Evolutionary conservation across 2,797 vertebrate genomes (phyloP).

Genomic region (Characodon lateralis): DNA sequence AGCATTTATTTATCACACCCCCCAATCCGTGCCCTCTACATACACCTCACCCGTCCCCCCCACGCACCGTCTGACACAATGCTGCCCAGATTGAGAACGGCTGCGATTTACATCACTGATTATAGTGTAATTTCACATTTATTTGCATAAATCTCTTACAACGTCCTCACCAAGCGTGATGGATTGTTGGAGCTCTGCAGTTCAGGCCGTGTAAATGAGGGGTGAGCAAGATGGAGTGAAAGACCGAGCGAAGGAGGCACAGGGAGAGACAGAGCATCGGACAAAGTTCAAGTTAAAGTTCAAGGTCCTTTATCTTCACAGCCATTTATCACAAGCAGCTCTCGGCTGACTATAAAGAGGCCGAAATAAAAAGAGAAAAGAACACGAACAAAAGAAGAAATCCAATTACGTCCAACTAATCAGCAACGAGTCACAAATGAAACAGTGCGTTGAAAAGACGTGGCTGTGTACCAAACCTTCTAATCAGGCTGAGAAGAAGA

Average conservation of each 20-base stretch:
- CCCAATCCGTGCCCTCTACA: conserved; percentile 2
- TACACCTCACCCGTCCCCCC: conserved; percentile 45
- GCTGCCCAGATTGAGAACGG: conserved; percentile 54
- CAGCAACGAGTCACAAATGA: conserved; percentile 65
- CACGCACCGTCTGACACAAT: conserved; percentile 32
- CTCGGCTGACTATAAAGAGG: conserved; percentile 51
- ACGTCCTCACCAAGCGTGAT: conserved; percentile 61
- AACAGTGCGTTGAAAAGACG: conserved; percentile 43
- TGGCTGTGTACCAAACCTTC: conserved; percentile 36
- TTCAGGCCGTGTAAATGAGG: conserved; percentile 50
- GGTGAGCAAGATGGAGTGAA: conserved; percentile 46
- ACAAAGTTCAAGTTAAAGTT: conserved; percentile 72
- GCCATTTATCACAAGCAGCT: conserved; percentile 43
- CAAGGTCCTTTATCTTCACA: conserved; percentile 62
- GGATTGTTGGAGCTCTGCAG: conserved; percentile 57
- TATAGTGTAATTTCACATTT: conserved; percentile 75
- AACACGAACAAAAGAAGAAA: conserved; percentile 39
- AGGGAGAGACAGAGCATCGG: conserved; percentile 44
- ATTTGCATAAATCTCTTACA: conserved; percentile 71
- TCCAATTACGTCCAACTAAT: conserved; percentile 68
- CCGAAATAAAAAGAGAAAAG: conserved; percentile 19
- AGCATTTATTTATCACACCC: conserved; percentile 39
- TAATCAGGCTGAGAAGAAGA: conserved; percentile 56
- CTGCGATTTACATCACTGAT: conserved; percentile 77
- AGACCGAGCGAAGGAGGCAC: conserved; percentile 6